Conservation (phyloP, 2,113 vertebrate genomes). For the Labeo rohita region DNA sequence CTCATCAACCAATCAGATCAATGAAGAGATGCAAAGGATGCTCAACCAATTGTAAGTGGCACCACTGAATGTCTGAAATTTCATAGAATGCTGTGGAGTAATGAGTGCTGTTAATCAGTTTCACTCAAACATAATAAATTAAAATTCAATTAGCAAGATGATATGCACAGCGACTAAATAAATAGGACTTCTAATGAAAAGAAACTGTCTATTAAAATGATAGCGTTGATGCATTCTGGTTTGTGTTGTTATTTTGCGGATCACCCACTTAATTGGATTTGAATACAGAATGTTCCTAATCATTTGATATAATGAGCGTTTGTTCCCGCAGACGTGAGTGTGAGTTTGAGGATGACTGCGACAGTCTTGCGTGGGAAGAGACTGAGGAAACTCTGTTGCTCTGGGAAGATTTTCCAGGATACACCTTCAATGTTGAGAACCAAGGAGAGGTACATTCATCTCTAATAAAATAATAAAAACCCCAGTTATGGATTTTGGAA, state of each 20-base stretch:
- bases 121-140: neutral
- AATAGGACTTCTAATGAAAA: neutral
- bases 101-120: neutral
- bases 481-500: neutral
- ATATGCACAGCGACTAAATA: neutral
- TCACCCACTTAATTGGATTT: neutral
- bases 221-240: neutral
- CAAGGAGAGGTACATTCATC: constrained; percentile 58
- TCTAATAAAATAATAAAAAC: neutral
- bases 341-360: constrained; percentile 91
- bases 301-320: constrained; percentile 26
- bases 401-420: constrained; percentile 95
- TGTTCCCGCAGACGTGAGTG: constrained; percentile 81
- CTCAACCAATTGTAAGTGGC: constrained; percentile 91
- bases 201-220: neutral
- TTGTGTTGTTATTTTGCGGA: neutral
- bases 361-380: constrained; percentile 94
- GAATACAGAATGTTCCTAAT: neutral
- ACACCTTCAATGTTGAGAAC: constrained; percentile 68
- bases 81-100: neutral
- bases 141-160: neutral
- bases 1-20: constrained; percentile 84
- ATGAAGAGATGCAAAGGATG: constrained; percentile 96
- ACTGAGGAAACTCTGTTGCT: constrained; percentile 91
- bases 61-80: neutral